phyloP scores from a whole-genome alignment of 2,888 invertebrate species.

The Lomographa bimaculata region DNA sequence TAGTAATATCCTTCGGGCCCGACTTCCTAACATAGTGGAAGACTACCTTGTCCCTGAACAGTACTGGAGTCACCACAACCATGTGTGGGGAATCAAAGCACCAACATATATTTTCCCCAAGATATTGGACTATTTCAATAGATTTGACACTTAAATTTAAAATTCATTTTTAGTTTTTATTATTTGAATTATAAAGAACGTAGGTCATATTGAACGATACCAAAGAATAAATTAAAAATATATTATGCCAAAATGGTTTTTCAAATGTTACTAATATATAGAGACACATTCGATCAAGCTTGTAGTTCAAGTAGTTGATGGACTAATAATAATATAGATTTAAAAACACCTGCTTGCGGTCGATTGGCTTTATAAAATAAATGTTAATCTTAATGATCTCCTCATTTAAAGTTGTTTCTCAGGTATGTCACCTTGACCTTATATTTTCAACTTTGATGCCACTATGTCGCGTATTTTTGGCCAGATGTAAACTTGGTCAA shows the following conservation, averaged over 20 bases:
- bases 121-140: conserved; percentile 54
- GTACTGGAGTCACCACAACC: conserved; percentile 71
- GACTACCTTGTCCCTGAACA: conserved; percentile 82
- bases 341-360: background rate
- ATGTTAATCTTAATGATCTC: conserved; percentile 24
- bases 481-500: conserved; percentile 28
- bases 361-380: background rate
- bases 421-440: conserved; percentile 29
- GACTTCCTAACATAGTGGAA: conserved; percentile 83
- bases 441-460: conserved; percentile 24
- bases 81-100: conserved; percentile 59
- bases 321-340: no score
- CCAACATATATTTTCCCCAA: conserved; percentile 53
- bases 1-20: conserved; percentile 73
- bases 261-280: no score
- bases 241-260: no score
- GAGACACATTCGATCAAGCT: no score
- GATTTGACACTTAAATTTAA: conserved; percentile 31
- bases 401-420: conserved; percentile 19
- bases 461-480: conserved; percentile 24
- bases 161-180: no score
- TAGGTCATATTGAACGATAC: no score
- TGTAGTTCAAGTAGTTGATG: no score
- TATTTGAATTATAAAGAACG: no score
- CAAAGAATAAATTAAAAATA: no score